Conservation (phyloP, 2,113 vertebrate species). For the Pristiophorus japonicus region DNA sequence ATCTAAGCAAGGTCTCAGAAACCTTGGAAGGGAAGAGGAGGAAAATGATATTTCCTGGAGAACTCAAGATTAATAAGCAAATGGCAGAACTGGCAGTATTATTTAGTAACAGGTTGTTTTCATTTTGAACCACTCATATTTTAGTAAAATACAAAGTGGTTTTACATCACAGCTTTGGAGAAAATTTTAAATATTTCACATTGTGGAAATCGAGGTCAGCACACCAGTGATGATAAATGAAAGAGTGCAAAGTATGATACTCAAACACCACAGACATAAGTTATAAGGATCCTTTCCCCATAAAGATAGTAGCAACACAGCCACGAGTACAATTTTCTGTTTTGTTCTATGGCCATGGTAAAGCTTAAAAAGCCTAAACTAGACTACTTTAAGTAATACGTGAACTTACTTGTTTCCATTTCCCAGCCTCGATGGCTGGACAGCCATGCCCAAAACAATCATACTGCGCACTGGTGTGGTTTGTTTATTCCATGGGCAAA, state of each 20-base stretch:
- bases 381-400: neutral
- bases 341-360: neutral
- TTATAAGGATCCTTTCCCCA: neutral
- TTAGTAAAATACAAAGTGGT: neutral
- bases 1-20: neutral
- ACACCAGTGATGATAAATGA: neutral
- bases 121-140: neutral
- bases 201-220: neutral
- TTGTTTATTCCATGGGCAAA: neutral
- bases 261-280: neutral
- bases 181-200: neutral
- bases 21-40: neutral
- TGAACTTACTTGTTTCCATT: neutral
- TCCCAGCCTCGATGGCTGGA: neutral
- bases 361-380: neutral
- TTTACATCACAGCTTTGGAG: neutral
- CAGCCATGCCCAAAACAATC: neutral
- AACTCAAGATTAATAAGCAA: neutral
- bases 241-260: neutral
- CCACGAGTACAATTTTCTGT: neutral
- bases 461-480: neutral
- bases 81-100: neutral
- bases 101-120: neutral
- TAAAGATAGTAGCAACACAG: neutral
- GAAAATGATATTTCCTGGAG: neutral